Evolutionary conservation across 2,888 invertebrate genomes (phyloP).

Genomic region (Phortica okadai): DNA sequence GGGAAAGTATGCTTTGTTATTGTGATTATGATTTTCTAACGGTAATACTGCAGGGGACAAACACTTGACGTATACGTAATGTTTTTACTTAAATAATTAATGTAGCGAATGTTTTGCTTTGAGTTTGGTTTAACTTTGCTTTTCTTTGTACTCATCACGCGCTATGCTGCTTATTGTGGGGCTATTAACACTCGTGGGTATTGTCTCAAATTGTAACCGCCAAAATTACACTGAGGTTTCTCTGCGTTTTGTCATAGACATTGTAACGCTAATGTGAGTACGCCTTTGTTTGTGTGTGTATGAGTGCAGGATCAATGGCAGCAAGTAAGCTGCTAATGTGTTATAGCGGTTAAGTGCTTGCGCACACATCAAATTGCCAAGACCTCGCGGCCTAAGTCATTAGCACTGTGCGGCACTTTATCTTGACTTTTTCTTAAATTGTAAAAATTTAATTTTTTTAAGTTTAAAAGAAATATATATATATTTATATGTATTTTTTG

Average conservation of each 20-base stretch:
- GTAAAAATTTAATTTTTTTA: background rate
- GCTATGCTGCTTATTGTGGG: constrained; percentile 22
- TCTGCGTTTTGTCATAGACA: background rate
- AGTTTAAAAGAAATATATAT: background rate
- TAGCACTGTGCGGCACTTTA: background rate
- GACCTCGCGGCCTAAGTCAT: background rate
- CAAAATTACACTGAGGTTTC: constrained; percentile 1
- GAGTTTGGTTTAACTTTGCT: constrained; percentile 1
- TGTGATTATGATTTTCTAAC: no score
- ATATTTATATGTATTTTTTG: background rate
- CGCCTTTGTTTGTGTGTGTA: background rate
- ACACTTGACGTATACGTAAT: background rate
- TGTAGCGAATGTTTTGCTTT: background rate
- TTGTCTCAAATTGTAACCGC: constrained; percentile 18
- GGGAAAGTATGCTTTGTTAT: background rate
- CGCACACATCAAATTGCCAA: background rate
- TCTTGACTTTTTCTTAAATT: no score
- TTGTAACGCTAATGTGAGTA: background rate
- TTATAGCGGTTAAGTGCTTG: background rate
- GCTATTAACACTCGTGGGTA: constrained; percentile 14
- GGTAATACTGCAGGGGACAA: background rate
- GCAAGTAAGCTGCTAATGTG: background rate
- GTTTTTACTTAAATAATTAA: constrained; percentile 1
- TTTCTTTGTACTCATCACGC: background rate
- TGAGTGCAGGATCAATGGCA: background rate